Conservation (phyloP, 1,140 invertebrate species). For the Amyelois transitella region DNA sequence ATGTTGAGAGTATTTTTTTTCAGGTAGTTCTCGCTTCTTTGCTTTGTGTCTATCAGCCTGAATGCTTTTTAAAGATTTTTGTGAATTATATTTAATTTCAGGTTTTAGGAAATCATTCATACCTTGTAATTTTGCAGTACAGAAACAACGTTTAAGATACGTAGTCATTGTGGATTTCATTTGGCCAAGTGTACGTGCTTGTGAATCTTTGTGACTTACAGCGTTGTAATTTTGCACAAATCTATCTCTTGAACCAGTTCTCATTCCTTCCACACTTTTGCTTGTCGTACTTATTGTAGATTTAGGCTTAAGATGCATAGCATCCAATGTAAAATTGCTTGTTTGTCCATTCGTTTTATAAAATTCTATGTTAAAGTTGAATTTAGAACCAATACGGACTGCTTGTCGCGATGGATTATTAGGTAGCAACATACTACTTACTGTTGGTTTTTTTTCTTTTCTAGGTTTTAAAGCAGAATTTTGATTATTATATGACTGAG, state of each 20-base stretch:
- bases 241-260: neutral
- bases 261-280: no score
- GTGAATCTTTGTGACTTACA: neutral
- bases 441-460: no score
- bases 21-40: no score
- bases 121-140: neutral
- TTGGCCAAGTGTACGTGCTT: neutral
- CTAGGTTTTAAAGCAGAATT: no score
- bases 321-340: conserved; percentile 2
- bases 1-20: no score
- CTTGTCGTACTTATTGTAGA: no score
- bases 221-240: neutral
- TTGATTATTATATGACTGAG: neutral
- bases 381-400: conserved; percentile 22
- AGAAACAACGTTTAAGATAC: neutral
- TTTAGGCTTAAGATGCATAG: no score
- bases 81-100: neutral
- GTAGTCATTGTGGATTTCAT: neutral
- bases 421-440: no score
- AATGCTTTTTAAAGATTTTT: neutral
- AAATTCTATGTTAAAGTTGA: conserved; percentile 32
- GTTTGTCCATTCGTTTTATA: conserved; percentile 14
- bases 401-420: conserved; percentile 9
- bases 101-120: neutral
- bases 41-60: neutral